Evolutionary conservation across 2,797 vertebrate species (phyloP).

Genomic region (Hypotaenidia philippensis): DNA sequence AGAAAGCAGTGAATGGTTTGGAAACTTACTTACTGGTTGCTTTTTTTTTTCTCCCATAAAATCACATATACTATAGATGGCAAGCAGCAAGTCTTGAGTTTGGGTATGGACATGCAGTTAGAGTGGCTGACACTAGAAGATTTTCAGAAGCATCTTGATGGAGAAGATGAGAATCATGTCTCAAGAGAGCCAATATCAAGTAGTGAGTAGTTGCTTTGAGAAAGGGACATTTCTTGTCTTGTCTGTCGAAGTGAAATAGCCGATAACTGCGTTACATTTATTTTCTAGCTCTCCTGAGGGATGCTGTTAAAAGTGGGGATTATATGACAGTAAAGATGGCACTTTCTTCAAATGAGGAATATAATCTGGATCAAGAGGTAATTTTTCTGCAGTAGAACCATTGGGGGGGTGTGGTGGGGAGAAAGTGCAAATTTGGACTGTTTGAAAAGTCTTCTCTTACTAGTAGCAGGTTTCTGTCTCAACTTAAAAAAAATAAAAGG

Average conservation of each 20-base stretch:
- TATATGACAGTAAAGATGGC: conserved; percentile 95
- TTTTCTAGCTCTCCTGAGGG: conserved; percentile 87
- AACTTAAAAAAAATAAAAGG: not conserved
- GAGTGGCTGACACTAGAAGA: conserved; percentile 97
- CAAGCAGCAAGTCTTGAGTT: conserved; percentile 87
- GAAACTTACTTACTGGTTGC: not conserved
- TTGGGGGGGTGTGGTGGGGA: not conserved
- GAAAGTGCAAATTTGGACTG: not conserved
- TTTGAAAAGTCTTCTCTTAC: not conserved
- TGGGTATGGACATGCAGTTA: conserved; percentile 95
- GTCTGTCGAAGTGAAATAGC: not conserved
- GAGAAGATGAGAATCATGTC: conserved; percentile 89
- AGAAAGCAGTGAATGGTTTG: not conserved
- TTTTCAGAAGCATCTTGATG: conserved; percentile 96
- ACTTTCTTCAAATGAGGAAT: conserved; percentile 93
- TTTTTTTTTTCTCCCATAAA: not conserved
- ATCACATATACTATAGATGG: conserved; percentile 56
- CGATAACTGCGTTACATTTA: not conserved
- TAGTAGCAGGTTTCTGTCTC: not conserved
- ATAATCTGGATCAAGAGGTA: conserved; percentile 98
- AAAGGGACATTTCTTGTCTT: not conserved
- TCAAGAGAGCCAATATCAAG: conserved; percentile 84
- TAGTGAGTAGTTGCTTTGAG: conserved; percentile 83
- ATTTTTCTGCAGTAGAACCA: not conserved
- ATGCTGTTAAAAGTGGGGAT: conserved; percentile 96